Evolutionary conservation across 2,113 vertebrate genomes (phyloP), one percentile per base, ranked within the genome.

Genomic region (Crotalus viridis): DNA sequence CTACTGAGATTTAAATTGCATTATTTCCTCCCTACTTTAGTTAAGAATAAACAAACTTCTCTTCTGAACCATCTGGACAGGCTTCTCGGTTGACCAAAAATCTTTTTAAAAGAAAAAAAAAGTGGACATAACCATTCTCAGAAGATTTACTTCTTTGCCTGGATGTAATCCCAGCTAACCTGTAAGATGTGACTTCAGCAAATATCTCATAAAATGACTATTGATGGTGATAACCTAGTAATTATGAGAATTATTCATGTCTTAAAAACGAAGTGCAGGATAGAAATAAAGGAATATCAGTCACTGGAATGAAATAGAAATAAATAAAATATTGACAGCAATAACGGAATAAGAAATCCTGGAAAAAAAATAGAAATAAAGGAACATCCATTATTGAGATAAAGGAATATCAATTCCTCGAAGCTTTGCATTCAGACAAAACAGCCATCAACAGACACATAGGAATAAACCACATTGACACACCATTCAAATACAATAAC

Each of bases 11-110:
- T 89, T 96, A 96, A 96, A 95, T 96, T 95, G 69, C 69, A 81
- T 39, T 51, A 94, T 97, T 89, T 95, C 91, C 54, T 92, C 96
- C 95, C 43, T 22, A 48, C 85, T 88, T 24, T 12, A 28, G 19
- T 88, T 94, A 96, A 96, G 54, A 28, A 94, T 96, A 98, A 98
- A 97, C 95, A 97, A 96, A 74, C 95, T 94, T 95, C 91, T 0
- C 94, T 96, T 97, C 13, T 91, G 92, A 33, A 19, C 28, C 1
- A 33, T 51, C 13, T 87, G 85, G 46, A 61, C 22, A 4, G 21
- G 28, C 12, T 64, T 64, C 13, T 87, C n/a, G 1, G 26, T 21
- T 61, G 28, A 61, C 7, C 7, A 81, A 12, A 59, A 90, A 81
- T 3, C 51, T 43, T 12, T n/a, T 6, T 39, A 39, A 74, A 74